Base-by-base conservation (phyloP, 2,797 vertebrate species). In the Falco naumanni region DNA sequence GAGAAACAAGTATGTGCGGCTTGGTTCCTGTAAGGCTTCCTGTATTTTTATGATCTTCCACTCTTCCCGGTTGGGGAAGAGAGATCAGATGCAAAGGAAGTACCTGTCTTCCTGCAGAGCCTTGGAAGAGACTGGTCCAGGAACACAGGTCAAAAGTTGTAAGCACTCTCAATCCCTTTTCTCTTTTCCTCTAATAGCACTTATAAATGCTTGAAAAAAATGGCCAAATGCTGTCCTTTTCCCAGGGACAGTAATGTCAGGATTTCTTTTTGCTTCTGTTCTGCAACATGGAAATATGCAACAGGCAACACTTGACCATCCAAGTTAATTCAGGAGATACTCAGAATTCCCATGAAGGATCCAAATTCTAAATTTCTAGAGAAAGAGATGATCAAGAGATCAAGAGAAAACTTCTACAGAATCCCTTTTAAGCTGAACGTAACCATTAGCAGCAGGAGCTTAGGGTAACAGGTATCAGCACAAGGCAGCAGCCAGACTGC, bases 81-180 rank as follows among this genome's bases (percentile, higher is more conserved):
- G 26, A 92, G 65, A 84, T 85, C 71, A 87, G 93, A 93, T 80
- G 86, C 75, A 48, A 71, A 91, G 86, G 88, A 87, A 87, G 50
- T 22, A 64, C 48, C 20, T 43, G 10, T 31, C 75, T 95, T 90
- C 75, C 89, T 77, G 75, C 57, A 78, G 43, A 53, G 26, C 47
- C 80, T 71, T 41, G 33, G 10, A 26, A 92, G 80, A 57, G 45
- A 39, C 1, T 1, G 4, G 57, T 34, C 57, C 41, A 81, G 43
- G 80, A 93, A 28, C 31, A 48, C 11, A 39, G 39, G 65, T 81
- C 65, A 84, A 53, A 79, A 75, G 29, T 7, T 54, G 54, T 25
- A 81, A 77, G 75, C 53, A 39, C 17, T 77, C 66, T 39, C 57
- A 59, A 21, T 68, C 60, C 33, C 19, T 77, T 47, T 68, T 54